Conservation (phyloP, 53 echinoderm and acorn worm species). For the Echinarachnius parma region DNA sequence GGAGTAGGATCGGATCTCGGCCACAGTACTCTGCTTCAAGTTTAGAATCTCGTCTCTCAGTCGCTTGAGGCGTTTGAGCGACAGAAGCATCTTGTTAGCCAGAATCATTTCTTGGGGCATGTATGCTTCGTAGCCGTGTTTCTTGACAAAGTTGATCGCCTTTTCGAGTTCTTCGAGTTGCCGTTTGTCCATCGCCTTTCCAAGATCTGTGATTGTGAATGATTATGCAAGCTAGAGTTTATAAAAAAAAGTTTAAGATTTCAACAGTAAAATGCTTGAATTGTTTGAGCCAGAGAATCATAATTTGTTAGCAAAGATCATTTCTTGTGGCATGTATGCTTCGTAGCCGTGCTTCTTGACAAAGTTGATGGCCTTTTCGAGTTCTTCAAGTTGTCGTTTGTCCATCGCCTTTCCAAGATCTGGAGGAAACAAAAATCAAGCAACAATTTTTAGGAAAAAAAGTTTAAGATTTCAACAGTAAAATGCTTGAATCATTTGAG, state of each 20-base stretch:
- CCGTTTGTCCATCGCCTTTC: constrained; percentile 80
- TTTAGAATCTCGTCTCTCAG: constrained; percentile 91
- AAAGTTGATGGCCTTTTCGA: constrained; percentile 83
- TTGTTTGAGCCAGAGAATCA: constrained; percentile 81
- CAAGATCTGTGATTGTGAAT: constrained; percentile 64
- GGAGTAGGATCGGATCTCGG: constrained; percentile 92
- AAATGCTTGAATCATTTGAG: constrained; percentile 86
- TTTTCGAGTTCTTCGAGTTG: constrained; percentile 82
- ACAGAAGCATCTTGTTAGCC: constrained; percentile 92
- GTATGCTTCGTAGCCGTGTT: constrained; percentile 80
- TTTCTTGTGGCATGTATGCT: constrained; percentile 87
- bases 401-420: constrained; percentile 85
- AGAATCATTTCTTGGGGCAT: constrained; percentile 93
- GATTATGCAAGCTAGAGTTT: too few relatives aligned
- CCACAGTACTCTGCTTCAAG: constrained; percentile 94
- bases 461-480: constrained; percentile 84
- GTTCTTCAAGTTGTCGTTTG: constrained; percentile 70
- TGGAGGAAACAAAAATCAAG: too few relatives aligned
- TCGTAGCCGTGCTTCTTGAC: constrained; percentile 96
- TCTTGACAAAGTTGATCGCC: constrained; percentile 91
- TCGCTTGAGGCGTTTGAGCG: constrained; percentile 83
- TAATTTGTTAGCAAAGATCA: constrained; percentile 91
- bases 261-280: constrained; percentile 85
- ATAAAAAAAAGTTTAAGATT: constrained; percentile 89
- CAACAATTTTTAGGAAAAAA: too few relatives aligned